Evolutionary conservation across 2,797 vertebrate species (phyloP), one percentile per base, ranked within the genome.

Genomic region (Bradypodion ventrale): DNA sequence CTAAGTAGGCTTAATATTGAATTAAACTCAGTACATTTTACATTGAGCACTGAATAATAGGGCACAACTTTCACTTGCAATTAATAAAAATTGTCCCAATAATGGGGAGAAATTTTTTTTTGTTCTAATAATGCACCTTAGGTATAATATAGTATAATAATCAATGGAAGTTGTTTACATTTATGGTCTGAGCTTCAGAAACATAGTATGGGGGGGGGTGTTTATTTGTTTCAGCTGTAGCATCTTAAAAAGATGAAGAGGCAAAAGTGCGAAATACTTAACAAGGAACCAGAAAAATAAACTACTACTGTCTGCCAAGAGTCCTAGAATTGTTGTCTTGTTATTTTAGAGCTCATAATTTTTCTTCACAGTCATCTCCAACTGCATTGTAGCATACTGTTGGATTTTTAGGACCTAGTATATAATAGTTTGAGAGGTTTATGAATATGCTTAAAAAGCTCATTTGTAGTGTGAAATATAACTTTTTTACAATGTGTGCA

Each of bases 201-300:
- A 0, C 80, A 66, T 0, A 62, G 88, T 78, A 1, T 1, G 65
- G 25, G 32, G 82, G n/a, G n/a, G n/a, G n/a, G 90, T 7, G 25
- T 86, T 82, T 82, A 82, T 88, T 90, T 8, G 27, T 86, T 86
- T 90, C 90, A 92, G 90, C 89, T 93, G 90, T 80, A 63, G 16
- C 29, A 62, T 56, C 7, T 46, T 75, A 76, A 87, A 80, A 77
- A 90, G 89, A 91, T 91, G 88, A 93, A 88, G 83, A 87, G 19
- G 1, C 84, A 42, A 88, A 32, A 62, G 69, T 27, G 87, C 32
- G 87, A 15, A 78, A 85, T 82, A 91, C 87, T 94, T 90, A 94
- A 92, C 90, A 90, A 87, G 87, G 89, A 42, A 2, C 85, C 69
- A 83, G 88, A 90, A 91, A 88, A 91, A 88, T 72, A 88, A 91